Conservation (phyloP, 2,888 invertebrate genomes). For the Pogonocherus hispidulus region DNA sequence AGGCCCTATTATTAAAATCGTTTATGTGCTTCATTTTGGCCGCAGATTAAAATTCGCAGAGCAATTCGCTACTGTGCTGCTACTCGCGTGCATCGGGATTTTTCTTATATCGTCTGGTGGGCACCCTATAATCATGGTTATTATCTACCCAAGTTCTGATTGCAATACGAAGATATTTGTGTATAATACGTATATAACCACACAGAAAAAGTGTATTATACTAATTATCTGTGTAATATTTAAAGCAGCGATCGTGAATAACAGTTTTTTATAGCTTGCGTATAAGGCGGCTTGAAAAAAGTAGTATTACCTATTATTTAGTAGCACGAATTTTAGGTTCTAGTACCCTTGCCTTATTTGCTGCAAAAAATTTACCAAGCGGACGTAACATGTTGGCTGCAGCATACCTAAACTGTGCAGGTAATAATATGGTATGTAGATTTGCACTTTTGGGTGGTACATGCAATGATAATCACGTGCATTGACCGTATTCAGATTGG, state of each 20-base stretch:
- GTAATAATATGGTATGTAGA: background rate
- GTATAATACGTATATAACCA: constrained; percentile 30
- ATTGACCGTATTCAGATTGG: no score
- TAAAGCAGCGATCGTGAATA: constrained; percentile 7
- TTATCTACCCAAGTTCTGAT: constrained; percentile 51
- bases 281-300: background rate
- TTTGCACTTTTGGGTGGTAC: no score
- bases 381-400: background rate
- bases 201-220: constrained; percentile 33
- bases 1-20: constrained; percentile 21
- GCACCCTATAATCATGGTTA: constrained; percentile 56
- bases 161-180: constrained; percentile 50
- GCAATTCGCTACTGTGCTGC: constrained; percentile 56
- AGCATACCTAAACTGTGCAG: background rate
- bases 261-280: background rate
- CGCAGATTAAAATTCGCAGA: constrained; percentile 45
- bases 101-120: constrained; percentile 55
- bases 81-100: constrained; percentile 55
- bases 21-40: constrained; percentile 22
- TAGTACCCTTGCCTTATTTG: background rate
- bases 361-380: background rate
- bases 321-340: constrained; percentile 18
- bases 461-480: no score
- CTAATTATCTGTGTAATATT: constrained; percentile 29
- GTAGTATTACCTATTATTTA: constrained; percentile 10